phyloP scores from a whole-genome alignment of 2,888 invertebrate species.

The Oscheius sp. region DNA sequence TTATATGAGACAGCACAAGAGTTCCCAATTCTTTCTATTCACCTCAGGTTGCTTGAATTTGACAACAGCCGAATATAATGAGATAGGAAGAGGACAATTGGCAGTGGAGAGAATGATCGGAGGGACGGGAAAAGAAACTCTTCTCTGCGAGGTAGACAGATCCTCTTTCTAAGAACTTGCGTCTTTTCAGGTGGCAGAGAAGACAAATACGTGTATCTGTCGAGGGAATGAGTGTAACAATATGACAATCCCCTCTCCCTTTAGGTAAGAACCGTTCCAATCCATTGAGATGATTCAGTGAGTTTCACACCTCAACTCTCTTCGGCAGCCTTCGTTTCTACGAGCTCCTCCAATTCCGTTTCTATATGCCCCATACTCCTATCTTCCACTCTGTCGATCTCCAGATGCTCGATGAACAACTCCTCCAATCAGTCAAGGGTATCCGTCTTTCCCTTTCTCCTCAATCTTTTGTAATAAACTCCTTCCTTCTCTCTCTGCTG shows the following conservation, averaged over 20 bases:
- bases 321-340: conserved; percentile 25
- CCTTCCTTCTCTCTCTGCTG: background rate
- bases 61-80: conserved; percentile 19
- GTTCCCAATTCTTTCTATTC: conserved; percentile 25
- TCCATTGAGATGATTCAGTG: conserved; percentile 17
- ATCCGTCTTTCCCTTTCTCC: background rate
- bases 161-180: background rate
- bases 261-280: conserved; percentile 21
- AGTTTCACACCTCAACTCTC: conserved; percentile 17
- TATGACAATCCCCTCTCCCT: conserved; percentile 19
- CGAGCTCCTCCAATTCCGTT: conserved; percentile 28
- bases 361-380: conserved; percentile 20
- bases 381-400: conserved; percentile 24
- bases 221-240: conserved; percentile 22
- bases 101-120: background rate
- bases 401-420: conserved; percentile 11
- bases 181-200: conserved; percentile 19
- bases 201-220: conserved; percentile 30
- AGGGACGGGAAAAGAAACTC: conserved; percentile 27
- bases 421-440: conserved; percentile 15
- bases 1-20: conserved; percentile 32
- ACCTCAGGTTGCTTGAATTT: conserved; percentile 32
- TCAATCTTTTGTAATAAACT: background rate
- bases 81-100: conserved; percentile 14
- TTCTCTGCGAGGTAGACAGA: conserved; percentile 27